Base-by-base conservation (phyloP, 2,888 invertebrate species). In the Abrostola triplasia region DNA sequence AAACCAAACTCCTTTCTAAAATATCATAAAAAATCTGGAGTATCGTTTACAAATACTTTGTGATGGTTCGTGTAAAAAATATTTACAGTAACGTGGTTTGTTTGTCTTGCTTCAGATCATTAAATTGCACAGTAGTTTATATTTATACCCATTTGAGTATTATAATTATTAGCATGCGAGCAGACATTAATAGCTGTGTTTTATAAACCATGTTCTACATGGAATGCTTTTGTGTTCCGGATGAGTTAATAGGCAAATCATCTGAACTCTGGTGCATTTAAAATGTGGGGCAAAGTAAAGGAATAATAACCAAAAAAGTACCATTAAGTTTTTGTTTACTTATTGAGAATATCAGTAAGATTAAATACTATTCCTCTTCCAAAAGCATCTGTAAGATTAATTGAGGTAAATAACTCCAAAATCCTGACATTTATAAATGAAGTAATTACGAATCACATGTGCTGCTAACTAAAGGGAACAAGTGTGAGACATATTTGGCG, bases 31-130 rank as follows among this genome's bases (percentile, higher is more conserved):
- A 75, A 73, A 66, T 24, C 70, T 62, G 64, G 60, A 67, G 62
- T 70, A 78, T 80, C 66, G 78, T 75, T 81, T 79, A 81, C 77
- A 79, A 81, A 84, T 77, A 82, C 81, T 84, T 80, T 73, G 73
- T 60, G 61, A 66, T 69, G 67, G 64, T 77, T 76, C 73, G 49
- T 62, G 61, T 66, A 62, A 73, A 70, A 70, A 66, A 73, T 81
- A 70, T 80, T 77, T 73, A 74, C 74, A 69, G 57, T 67, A 72
- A 67, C 59, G 54, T 59, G 72, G 70, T 58, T 59, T 74, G 37
- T 70, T 70, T 60, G 66, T 73, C 76, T 74, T 67, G 67, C 72
- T 75, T 73, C 49, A 66, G 57, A 70, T 69, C 61, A 58, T 73
- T 50, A 49, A 74, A 62, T 66, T 59, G 49, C 67, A 70, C 60